A percentile compares a stretch with the other conserved stretches of the same genome.
phyloP scores from a whole-genome alignment of 2,797 vertebrate genomes.

The Pristis pectinata region DNA sequence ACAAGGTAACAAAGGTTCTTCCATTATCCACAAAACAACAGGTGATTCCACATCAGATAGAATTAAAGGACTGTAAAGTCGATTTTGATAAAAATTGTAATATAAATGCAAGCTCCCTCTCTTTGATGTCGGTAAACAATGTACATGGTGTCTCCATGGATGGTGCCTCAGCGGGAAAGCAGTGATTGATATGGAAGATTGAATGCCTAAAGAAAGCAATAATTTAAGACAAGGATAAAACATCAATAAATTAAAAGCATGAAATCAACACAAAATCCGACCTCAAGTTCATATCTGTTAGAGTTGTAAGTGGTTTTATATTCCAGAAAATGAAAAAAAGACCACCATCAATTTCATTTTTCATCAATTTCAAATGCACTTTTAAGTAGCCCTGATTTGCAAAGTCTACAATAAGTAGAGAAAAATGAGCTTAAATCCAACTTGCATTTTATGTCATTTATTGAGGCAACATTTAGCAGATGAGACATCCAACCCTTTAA shows the following conservation, averaged over 20 bases:
- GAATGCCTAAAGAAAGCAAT: not conserved
- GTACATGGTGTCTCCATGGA: too few species aligned
- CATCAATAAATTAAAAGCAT: not conserved
- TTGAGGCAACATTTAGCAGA: not conserved
- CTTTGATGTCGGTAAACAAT: not conserved
- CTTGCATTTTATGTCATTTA: not conserved
- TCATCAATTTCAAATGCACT: not conserved
- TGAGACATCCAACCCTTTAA: not conserved
- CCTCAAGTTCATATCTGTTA: not conserved
- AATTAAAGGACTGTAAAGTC: not conserved
- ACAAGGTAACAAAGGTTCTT: not conserved
- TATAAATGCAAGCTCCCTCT: not conserved
- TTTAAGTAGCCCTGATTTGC: not conserved
- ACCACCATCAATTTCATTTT: not conserved
- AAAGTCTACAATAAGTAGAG: not conserved
- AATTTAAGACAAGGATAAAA: constrained; percentile 22
- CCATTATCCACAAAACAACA: not conserved
- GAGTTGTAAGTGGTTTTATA: not conserved
- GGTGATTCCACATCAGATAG: not conserved
- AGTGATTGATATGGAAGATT: not conserved
- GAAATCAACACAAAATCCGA: not conserved
- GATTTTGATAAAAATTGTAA: not conserved
- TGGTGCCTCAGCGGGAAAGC: not conserved
- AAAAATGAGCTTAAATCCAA: not conserved
- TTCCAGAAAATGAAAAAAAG: not conserved